Evolutionary conservation across 1,140 invertebrate genomes (phyloP).

Genomic region (Bombus ignitus): DNA sequence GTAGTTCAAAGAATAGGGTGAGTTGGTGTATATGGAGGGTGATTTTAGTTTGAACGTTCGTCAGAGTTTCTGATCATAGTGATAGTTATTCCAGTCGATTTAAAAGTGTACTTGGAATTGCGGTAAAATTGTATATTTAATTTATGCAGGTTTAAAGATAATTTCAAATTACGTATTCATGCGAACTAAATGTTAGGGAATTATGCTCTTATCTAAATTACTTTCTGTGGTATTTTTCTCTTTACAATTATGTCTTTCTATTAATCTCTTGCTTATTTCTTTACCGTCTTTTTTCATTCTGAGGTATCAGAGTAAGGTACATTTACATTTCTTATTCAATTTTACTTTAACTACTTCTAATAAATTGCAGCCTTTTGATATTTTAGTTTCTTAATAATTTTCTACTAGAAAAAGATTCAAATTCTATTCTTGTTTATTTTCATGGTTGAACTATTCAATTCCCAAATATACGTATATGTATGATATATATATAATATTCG

Average conservation of each 20-base stretch:
- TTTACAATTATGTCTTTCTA: neutral
- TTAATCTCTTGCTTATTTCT: neutral
- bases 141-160: neutral
- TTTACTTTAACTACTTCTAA: neutral
- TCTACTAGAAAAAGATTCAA: neutral
- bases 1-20: neutral
- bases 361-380: too few relatives aligned
- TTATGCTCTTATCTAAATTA: too few relatives aligned
- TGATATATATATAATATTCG: neutral
- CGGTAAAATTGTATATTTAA: neutral
- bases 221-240: too few relatives aligned
- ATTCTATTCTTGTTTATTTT: too few relatives aligned
- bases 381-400: neutral
- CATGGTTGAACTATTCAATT: too few relatives aligned
- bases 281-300: too few relatives aligned
- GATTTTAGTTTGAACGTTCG: neutral
- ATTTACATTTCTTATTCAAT: neutral
- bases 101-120: neutral
- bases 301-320: too few relatives aligned
- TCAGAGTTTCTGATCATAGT: too few relatives aligned
- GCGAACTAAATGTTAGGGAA: neutral
- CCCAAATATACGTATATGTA: too few relatives aligned
- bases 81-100: neutral
- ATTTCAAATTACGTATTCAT: neutral
- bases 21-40: neutral